Percentiles rank a stretch among this genome's conserved stretches.
These are phyloP conservation scores for Hucho hucho DNA, from an alignment of 2,113 vertebrate genomes.

Conservation along the genomic window DNA sequence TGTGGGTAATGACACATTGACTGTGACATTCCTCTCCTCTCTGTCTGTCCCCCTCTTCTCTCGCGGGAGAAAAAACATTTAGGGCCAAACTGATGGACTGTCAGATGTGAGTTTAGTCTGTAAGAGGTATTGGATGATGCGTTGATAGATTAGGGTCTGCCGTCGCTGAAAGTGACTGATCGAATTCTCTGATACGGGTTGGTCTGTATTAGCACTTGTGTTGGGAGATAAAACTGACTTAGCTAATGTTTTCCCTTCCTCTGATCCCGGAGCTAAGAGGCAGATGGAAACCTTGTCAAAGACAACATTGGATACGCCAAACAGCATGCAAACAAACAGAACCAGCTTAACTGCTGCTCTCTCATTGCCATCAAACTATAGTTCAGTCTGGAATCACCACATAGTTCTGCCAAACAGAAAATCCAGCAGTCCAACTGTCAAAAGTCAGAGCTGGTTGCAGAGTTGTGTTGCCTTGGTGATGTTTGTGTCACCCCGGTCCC, in stretches of 20 bases:
- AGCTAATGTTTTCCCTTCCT: conserved; percentile 19
- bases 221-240: background rate
- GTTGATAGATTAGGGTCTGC: conserved; percentile 38
- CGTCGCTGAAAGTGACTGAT: background rate
- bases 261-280: conserved; percentile 50
- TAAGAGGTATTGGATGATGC: conserved; percentile 39
- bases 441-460: background rate
- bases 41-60: conserved; percentile 8
- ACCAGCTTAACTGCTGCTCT: background rate
- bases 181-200: conserved; percentile 28
- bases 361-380: background rate
- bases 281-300: conserved; percentile 22
- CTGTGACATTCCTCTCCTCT: conserved; percentile 29
- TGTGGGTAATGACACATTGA: conserved; percentile 36
- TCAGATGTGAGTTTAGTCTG: conserved; percentile 28
- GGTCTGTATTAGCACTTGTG: background rate
- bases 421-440: background rate
- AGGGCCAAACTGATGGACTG: conserved; percentile 20
- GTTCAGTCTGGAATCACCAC: background rate
- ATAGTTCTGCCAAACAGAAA: background rate
- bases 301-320: conserved; percentile 54
- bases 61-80: conserved; percentile 19
- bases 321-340: conserved; percentile 26
- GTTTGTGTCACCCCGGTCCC: background rate
- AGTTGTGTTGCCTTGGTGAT: background rate